Evolutionary conservation across 2,797 vertebrate species (phyloP), one percentile per base, ranked within the genome.

Genomic region (Oreochromis grahami): DNA sequence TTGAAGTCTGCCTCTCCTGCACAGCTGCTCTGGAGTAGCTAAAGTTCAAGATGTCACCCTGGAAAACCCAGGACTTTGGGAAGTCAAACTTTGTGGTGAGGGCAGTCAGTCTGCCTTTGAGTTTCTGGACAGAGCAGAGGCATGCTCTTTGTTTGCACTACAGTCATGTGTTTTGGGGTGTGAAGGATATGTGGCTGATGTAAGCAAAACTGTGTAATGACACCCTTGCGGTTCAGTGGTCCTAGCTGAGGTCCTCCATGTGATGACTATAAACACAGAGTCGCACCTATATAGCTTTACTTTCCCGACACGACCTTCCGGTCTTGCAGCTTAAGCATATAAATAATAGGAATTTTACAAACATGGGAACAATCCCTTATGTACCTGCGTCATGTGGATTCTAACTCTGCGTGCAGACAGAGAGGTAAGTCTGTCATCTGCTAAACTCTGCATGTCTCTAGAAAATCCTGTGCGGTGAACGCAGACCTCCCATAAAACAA

Each of bases 171-270:
- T 92, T 93, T 92, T 90, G 76, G 94, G 90, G 89, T 91, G 92
- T 90, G 89, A 94, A 86, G 90, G 84, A 92, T 91, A 90, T 88
- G 91, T 92, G 90, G 88, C 80, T 88, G 92, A 93, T 88, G 90
- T 85, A 90, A 94, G 89, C 87, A 90, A 84, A 89, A 82, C 78
- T 84, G 76, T 87, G 86, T 90, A 91, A 92, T 92, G 89, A 91
- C 89, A 86, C 91, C 90, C 85, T 80, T 88, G 85, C 76, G 87
- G 86, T 84, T 87, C 70, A 77, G 70, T 68, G 89, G 89, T 89
- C 56, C 82, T 63, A 58, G 79, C 79, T 55, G 43, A 81, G 53
- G 79, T 84, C 86, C 80, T 85, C 87, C 89, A 91, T 88, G 88
- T 93, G 93, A 88, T 63, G 82, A 79, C 88, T 86, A 86, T 90